phyloP scores from a whole-genome alignment of 2,888 invertebrate species.

The Dromius quadrimaculatus region DNA sequence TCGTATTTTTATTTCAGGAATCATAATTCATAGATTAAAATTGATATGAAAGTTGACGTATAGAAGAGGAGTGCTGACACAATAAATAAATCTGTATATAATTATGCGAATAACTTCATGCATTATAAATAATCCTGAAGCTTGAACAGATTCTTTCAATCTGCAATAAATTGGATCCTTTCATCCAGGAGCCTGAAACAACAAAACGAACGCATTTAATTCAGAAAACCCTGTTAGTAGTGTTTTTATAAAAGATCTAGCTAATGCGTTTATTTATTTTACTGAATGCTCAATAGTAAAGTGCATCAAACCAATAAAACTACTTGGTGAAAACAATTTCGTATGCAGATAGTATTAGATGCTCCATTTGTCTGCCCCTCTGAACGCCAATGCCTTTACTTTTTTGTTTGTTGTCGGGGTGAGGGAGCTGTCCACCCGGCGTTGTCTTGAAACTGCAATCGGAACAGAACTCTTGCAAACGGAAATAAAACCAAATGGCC shows the following conservation, averaged over 20 bases:
- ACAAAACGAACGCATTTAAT: no score
- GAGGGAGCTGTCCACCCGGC: not conserved
- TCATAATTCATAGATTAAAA: no score
- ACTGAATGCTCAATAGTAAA: not conserved
- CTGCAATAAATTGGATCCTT: no score
- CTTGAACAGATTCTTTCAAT: no score
- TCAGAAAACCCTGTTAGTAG: not conserved
- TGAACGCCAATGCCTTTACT: constrained; percentile 10
- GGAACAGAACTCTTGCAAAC: constrained; percentile 61
- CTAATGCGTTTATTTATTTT: constrained; percentile 12
- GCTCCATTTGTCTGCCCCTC: constrained; percentile 1
- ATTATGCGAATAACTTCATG: no score
- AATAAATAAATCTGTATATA: no score
- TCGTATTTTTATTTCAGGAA: no score
- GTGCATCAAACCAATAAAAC: not conserved
- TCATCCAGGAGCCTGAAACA: no score
- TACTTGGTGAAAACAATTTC: not conserved
- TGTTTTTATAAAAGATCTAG: not conserved
- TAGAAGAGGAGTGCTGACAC: no score
- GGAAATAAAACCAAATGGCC: constrained; percentile 64
- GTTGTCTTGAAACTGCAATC: constrained; percentile 55
- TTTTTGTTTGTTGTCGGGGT: not conserved
- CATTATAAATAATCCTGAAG: no score
- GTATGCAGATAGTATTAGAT: not conserved
- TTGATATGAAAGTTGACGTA: no score